Evolutionary conservation across 2,797 vertebrate species (phyloP), one percentile per base, ranked within the genome.

Genomic region (Oreonectes daqikongensis): DNA sequence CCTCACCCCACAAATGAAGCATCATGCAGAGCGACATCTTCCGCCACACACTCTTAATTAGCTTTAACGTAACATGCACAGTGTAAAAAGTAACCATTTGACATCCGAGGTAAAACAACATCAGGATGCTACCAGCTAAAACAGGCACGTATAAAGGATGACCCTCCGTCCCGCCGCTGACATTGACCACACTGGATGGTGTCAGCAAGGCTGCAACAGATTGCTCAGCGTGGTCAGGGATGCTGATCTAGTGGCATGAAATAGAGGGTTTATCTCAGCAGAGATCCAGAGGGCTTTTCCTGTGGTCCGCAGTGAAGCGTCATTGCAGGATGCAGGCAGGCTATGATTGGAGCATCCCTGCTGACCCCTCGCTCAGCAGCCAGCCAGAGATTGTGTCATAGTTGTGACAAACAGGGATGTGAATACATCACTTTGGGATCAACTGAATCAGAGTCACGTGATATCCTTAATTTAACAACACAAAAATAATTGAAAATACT

Each of bases 41-140:
- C 55, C 64, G 17, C 12, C 26, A 44, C 17, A 46, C 32, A 59
- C 8, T 63, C 77, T 38, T 46, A 82, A 75, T 80, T 67, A 79
- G 59, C 22, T 32, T 57, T 35, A 72, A 72, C 55, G 20, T 64
- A 48, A 44, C 48, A 22, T n/a, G 0, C 40, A 50, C 48, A 53
- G 44, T 75, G 40, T 55, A 66, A 64, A 75, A 75, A 68, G 70
- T 75, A 22, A 74, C 52, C 20, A 18, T 66, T 40, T 80, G 69
- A 82, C 61, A 46, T 80, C 30, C 60, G 5, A 2, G 46, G 60
- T 48, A 48, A 61, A 81, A 65, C 28, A 11, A 17, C 11, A 30
- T 18, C 80, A 80, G 83, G 84, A 84, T 75, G 79, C 84, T 81
- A 78, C 74, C 81, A 76, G 70, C 69, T 81, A 78, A 80, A 80